These are phyloP conservation scores for Barypeithes pellucidus DNA, from an alignment of 2,888 invertebrate genomes.

Conservation along the genomic window DNA sequence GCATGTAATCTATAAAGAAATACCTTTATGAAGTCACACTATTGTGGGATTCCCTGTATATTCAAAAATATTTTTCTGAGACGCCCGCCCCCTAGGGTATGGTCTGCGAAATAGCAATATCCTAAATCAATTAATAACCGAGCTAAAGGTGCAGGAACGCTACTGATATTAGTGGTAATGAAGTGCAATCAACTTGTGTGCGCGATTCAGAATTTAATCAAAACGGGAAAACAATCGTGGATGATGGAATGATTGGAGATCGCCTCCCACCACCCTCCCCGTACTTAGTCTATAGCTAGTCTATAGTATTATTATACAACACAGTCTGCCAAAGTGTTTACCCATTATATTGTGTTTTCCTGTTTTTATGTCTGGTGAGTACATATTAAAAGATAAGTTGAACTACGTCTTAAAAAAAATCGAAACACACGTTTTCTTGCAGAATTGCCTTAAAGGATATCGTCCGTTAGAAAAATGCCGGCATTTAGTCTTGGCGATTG, in stretches of 20 bases:
- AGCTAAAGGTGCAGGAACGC: no score
- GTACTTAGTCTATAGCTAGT: conserved; percentile 14
- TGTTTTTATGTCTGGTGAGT: conserved; percentile 26
- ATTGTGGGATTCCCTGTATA: no score
- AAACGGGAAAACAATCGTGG: conserved; percentile 4
- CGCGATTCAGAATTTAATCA: conserved; percentile 13
- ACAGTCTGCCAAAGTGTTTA: conserved; percentile 4
- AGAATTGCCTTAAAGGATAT: no score
- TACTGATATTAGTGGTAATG: background rate
- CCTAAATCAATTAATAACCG: no score
- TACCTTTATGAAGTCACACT: no score
- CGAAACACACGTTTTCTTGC: background rate
- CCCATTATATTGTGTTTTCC: background rate
- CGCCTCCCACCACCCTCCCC: background rate
- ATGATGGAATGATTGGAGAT: background rate
- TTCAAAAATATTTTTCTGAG: no score
- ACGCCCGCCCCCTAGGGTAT: no score
- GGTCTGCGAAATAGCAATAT: no score
- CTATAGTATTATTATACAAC: conserved; percentile 1
- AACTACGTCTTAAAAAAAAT: conserved; percentile 7
- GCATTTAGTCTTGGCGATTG: no score
- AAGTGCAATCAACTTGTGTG: conserved; percentile 3
- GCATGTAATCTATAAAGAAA: no score
- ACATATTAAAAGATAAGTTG: conserved; percentile 7
- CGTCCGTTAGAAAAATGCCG: no score